Evolutionary conservation across 2,888 invertebrate genomes (phyloP), one percentile per base, ranked within the genome.

Genomic region (Barypeithes pellucidus): DNA sequence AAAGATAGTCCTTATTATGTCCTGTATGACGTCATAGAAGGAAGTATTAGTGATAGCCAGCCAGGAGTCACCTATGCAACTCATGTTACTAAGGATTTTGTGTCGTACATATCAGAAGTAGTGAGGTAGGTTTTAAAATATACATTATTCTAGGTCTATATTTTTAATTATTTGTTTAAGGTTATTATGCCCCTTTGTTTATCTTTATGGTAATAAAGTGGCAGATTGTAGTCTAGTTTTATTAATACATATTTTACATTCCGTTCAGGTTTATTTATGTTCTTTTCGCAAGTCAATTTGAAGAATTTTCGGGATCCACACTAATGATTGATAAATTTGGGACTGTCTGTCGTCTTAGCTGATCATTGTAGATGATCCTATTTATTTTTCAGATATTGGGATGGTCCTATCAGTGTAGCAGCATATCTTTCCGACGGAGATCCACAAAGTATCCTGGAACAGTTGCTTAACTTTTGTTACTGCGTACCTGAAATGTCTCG

Each of bases 51-150:
- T 52, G 86, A 85, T 57, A 86, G 85, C 75, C 85, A 87, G 77
- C 87, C 89, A 80, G 86, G 88, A 61, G 89, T 93, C n/a, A 93
- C 93, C 0, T 90, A 93, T 72, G 92, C 90, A 47, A 93, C 93
- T 0, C 93, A 93, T 82, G 90, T 91, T 0, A 93, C 93, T 0
- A 91, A 91, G 8, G 92, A 92, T 82, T 92, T 91, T 82, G 85
- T 92, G 39, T 91, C 91, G 78, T 91, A 91, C 79, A 84, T 93
- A 16, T 88, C 90, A 1, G 92, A 93, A 84, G 88, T 93, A 60
- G 90, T 90, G 0, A 88, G 82, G 82, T 82, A 61, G n/a, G 43
- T 61, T n/a, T 12, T 12, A 39, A 39, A 29, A 29, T n/a, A 29
- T 8, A 29, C 9, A 7, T 29, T 29, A 7, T n/a, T 7, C 29